Evolutionary conservation across 2,797 vertebrate species (phyloP).

Genomic region (Hemitrygon akajei): DNA sequence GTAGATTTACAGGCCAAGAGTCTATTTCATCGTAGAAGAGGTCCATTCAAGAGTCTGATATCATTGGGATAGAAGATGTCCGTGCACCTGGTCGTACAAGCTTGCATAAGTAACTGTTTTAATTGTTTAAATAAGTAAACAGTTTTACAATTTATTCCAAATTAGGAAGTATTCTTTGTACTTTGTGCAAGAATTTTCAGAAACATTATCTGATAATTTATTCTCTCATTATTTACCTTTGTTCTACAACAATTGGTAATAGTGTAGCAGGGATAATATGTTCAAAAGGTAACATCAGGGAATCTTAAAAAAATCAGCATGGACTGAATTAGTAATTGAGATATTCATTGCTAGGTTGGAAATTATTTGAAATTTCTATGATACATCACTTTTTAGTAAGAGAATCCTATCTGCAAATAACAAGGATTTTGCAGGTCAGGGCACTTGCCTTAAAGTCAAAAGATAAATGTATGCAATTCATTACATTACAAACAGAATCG

Average conservation of each 20-base stretch:
- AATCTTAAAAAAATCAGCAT: background rate
- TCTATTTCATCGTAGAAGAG: too few species aligned
- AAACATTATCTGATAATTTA: background rate
- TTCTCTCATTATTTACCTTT: background rate
- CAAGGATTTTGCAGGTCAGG: background rate
- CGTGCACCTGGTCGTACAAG: too few species aligned
- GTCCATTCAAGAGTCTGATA: too few species aligned
- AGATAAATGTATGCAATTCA: background rate
- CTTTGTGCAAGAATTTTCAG: background rate
- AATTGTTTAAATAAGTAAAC: too few species aligned
- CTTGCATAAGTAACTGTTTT: too few species aligned
- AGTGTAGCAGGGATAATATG: background rate
- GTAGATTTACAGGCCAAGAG: too few species aligned
- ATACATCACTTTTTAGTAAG: background rate
- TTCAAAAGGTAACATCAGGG: background rate
- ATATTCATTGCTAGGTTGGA: background rate
- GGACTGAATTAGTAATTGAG: background rate
- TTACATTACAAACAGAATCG: background rate
- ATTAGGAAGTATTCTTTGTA: too few species aligned
- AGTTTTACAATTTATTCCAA: too few species aligned
- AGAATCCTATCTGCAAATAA: background rate
- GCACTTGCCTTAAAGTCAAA: background rate
- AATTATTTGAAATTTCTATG: background rate
- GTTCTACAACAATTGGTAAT: background rate
- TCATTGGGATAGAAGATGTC: too few species aligned